These are phyloP conservation scores for Linepithema humile DNA, from an alignment of 1,140 invertebrate genomes.

Conservation along the genomic window DNA sequence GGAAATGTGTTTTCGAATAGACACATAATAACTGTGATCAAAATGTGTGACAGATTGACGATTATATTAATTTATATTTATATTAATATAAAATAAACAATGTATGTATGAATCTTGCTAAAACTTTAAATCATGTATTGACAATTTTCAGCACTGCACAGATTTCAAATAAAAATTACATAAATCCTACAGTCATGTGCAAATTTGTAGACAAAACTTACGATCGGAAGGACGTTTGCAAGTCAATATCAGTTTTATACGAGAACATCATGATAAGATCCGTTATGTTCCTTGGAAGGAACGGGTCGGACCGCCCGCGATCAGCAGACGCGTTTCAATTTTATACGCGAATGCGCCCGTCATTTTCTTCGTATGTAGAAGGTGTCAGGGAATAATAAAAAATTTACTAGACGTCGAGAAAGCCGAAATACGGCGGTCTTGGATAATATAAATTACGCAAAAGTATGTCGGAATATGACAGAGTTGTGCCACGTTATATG, in stretches of 20 bases:
- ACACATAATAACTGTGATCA: too few species aligned
- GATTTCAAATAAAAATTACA: not conserved
- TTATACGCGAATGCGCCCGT: constrained; percentile 71
- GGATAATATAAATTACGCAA: constrained; percentile 6
- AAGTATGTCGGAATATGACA: not conserved
- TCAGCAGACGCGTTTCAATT: constrained; percentile 75
- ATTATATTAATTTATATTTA: too few species aligned
- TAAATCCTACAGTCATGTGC: not conserved
- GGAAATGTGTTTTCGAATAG: too few species aligned
- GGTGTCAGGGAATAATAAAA: constrained; percentile 74
- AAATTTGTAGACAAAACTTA: not conserved
- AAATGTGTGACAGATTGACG: too few species aligned
- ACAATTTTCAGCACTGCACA: too few species aligned
- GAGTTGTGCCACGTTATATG: not conserved
- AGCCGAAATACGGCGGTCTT: not conserved
- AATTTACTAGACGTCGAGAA: constrained; percentile 68
- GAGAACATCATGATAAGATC: not conserved
- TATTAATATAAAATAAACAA: too few species aligned
- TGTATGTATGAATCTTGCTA: too few species aligned
- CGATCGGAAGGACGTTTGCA: not conserved
- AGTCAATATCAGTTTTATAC: constrained; percentile 65
- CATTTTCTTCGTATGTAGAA: constrained; percentile 71
- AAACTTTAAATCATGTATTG: too few species aligned
- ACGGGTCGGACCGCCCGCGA: constrained; percentile 63
- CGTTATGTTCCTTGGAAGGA: constrained; percentile 38